Conservation (phyloP, 1,140 invertebrate species). For the Sweltsa coloradensis region DNA sequence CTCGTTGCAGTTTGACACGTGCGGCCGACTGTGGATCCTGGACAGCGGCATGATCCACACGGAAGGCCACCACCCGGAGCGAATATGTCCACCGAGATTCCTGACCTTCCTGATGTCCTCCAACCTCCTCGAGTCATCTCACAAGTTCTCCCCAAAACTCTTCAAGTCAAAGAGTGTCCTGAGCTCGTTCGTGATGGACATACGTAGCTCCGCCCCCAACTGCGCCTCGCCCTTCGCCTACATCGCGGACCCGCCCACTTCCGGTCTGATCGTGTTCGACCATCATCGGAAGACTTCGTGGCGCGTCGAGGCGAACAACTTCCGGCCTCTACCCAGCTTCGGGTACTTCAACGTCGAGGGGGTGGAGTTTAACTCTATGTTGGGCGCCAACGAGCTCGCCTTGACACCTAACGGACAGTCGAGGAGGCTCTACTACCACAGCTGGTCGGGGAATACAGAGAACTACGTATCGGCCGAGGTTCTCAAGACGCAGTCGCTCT, state of each 20-base stretch:
- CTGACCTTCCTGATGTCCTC: too few relatives aligned
- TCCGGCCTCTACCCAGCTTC: slow-evolving; percentile 54
- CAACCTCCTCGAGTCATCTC: too few relatives aligned
- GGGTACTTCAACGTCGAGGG: slow-evolving; percentile 54
- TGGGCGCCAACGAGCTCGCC: slow-evolving; percentile 55
- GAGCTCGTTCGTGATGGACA: slow-evolving; percentile 4
- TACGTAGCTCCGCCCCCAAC: not conserved
- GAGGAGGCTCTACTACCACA: slow-evolving; percentile 60
- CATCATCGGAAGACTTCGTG: not conserved
- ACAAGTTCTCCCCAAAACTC: too few relatives aligned
- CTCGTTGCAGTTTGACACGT: too few relatives aligned
- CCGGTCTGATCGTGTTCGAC: slow-evolving; percentile 8
- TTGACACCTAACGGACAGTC: slow-evolving; percentile 27
- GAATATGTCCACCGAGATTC: too few relatives aligned
- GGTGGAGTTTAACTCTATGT: slow-evolving; percentile 58
- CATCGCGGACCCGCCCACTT: slow-evolving; percentile 11
- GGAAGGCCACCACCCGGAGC: too few relatives aligned
- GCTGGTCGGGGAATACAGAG: slow-evolving; percentile 54
- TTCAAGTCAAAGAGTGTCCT: too few relatives aligned
- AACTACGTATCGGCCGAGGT: slow-evolving; percentile 48
- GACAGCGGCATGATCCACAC: too few relatives aligned
- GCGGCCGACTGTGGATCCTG: too few relatives aligned
- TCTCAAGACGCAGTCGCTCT: slow-evolving; percentile 26
- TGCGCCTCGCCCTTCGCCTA: slow-evolving; percentile 9
- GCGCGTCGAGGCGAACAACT: slow-evolving; percentile 39